A percentile compares a stretch with the other conserved stretches of the same genome.
Conservation (phyloP, 2,888 invertebrate species). For the Tiphia femorata region DNA sequence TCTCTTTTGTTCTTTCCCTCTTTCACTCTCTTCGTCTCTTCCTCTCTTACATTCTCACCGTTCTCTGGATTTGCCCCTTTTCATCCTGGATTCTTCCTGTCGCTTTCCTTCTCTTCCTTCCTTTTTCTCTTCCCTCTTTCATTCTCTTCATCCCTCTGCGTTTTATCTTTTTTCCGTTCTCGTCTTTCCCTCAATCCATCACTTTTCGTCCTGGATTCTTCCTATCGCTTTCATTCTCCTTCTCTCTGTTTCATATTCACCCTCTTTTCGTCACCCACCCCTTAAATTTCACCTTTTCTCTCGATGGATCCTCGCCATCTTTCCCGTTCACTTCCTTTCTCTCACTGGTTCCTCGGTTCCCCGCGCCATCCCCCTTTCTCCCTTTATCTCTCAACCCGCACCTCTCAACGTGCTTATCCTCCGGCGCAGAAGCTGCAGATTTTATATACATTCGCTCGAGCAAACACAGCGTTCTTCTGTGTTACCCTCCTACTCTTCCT, state of each 20-base stretch:
- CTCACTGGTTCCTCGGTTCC: too few relatives aligned
- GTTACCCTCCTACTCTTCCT: conserved; percentile 11
- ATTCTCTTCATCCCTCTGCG: background rate
- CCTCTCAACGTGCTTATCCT: conserved; percentile 16
- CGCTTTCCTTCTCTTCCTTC: conserved; percentile 13
- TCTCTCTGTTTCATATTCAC: too few relatives aligned
- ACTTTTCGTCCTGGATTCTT: too few relatives aligned
- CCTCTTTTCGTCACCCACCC: too few relatives aligned
- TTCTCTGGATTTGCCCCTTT: too few relatives aligned
- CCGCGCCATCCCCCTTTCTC: background rate
- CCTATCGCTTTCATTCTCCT: too few relatives aligned
- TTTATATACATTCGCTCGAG: conserved; percentile 44
- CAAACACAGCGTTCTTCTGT: conserved; percentile 32
- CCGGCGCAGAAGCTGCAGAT: conserved; percentile 35
- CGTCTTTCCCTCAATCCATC: too few relatives aligned
- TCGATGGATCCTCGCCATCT: too few relatives aligned
- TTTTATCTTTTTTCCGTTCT: background rate
- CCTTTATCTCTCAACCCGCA: too few relatives aligned
- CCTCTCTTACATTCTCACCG: background rate
- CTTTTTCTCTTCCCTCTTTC: background rate
- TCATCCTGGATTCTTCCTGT: too few relatives aligned
- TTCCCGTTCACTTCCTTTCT: too few relatives aligned
- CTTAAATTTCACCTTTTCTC: too few relatives aligned
- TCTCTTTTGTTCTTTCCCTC: conserved; percentile 9
- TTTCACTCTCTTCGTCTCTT: conserved; percentile 4